Base-by-base conservation (phyloP, 2,113 vertebrate genomes). In the Leiothrix lutea region DNA sequence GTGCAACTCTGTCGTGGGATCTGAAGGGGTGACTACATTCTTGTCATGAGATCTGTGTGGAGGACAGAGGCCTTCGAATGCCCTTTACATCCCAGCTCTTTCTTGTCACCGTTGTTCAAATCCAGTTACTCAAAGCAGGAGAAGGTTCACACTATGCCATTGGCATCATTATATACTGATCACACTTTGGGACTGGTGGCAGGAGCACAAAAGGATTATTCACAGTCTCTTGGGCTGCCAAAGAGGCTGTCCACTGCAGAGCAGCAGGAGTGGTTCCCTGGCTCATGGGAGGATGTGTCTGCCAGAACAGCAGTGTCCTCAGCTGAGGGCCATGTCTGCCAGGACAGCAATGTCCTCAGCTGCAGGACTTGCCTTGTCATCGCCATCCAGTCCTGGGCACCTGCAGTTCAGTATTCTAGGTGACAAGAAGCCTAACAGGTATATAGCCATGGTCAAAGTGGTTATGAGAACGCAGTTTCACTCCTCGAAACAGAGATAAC, bases 151-250 rank as follows among this genome's bases (percentile, higher is more conserved):
- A 25, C 50, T 73, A 11, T 64, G 78, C 50, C 66, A 54, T 0
- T 90, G 85, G 67, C 22, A 2, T 95, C 88, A 78, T 21, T 67
- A 29, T 13, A 4, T 61, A 66, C 79, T 80, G 92, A 92, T 87
- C 81, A 83, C 72, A 80, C 53, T 85, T 86, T 24, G 79, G 58
- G 56, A 77, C 44, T 82, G 67, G 58, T 91, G 93, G 91, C 89
- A 86, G 64, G 47, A 95, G 54, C 90, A 94, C 91, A 95, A 93
- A 90, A 93, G 86, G 47, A 95, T 95, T 95, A 95, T 95, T 96
- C 93, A 95, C 70, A 90, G 74, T 93, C 40, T 23, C 38, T 71
- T 0, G 2, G 88, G 91, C 88, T 94, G 92, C 95, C 96, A 96
- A 96, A 72, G 91, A 64, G 77, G 75, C 77, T 1, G 1, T 78